Conservation (phyloP, 2,888 invertebrate species). For the Parelbella ahira region DNA sequence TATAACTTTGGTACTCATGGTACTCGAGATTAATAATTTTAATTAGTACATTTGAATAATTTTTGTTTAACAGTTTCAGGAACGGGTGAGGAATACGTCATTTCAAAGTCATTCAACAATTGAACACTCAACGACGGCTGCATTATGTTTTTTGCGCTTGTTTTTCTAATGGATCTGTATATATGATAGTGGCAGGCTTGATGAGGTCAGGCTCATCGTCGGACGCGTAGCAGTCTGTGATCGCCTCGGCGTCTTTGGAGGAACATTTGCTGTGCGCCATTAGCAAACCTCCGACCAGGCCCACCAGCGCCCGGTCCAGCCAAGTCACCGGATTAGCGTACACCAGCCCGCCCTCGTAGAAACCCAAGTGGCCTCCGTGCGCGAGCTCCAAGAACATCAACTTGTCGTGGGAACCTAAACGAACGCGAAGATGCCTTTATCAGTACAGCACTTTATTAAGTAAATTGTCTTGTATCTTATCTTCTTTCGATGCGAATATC, state of each 20-base stretch:
- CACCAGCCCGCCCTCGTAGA: slow-evolving; percentile 93
- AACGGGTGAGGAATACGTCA: no score
- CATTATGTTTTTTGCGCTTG: slow-evolving; percentile 25
- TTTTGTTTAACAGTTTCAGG: no score
- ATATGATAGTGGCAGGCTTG: slow-evolving; percentile 64
- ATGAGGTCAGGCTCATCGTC: slow-evolving; percentile 68
- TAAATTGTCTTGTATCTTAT: no score
- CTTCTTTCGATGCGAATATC: no score
- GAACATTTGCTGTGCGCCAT: slow-evolving; percentile 77
- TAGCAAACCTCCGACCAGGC: slow-evolving; percentile 87
- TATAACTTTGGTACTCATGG: no score
- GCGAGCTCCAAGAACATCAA: slow-evolving; percentile 89
- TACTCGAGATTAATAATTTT: no score
- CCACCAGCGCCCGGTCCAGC: slow-evolving; percentile 93
- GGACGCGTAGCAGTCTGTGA: slow-evolving; percentile 31
- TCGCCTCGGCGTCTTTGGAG: slow-evolving; percentile 43
- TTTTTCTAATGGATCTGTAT: slow-evolving; percentile 64
- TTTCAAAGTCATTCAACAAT: no score
- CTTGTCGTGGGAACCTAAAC: slow-evolving; percentile 84
- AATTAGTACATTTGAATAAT: no score
- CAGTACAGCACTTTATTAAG: no score
- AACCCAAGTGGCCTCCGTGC: slow-evolving; percentile 97
- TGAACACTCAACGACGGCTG: no score
- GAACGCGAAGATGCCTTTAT: no score
- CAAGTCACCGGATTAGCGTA: slow-evolving; percentile 95